Percentiles rank a stretch among this genome's conserved stretches.
Evolutionary conservation across 2,113 vertebrate genomes (phyloP).

Genomic region (Phrynosoma blainvillii): DNA sequence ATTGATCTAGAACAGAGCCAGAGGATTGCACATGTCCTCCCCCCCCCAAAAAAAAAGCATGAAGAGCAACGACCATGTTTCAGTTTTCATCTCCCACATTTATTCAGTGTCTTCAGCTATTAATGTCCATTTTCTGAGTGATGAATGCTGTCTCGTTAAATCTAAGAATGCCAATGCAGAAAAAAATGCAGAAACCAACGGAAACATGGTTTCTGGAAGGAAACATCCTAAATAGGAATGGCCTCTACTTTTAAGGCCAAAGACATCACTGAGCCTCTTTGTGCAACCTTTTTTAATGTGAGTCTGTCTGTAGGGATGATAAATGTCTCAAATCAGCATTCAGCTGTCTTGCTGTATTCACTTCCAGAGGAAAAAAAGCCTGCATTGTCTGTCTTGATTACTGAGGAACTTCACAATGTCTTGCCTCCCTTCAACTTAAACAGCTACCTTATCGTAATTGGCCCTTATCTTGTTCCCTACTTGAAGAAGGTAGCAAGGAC

Average conservation of each 20-base stretch:
- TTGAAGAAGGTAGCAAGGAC: not conserved
- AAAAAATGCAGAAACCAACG: not conserved
- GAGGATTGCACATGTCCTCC: not conserved
- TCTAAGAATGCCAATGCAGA: not conserved
- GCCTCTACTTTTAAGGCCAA: not conserved
- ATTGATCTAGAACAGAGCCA: not conserved
- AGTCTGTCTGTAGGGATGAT: not conserved
- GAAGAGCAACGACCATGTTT: not conserved
- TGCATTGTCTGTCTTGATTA: constrained; percentile 20
- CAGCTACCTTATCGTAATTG: not conserved
- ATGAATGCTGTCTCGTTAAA: not conserved
- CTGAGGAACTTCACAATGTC: not conserved
- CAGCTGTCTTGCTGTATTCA: not conserved
- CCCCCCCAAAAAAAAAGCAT: not conserved
- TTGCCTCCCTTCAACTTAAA: not conserved
- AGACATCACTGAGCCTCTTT: not conserved
- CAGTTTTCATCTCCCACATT: not conserved
- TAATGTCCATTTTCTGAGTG: no score
- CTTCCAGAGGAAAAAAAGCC: not conserved
- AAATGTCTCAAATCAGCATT: not conserved
- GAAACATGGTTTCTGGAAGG: not conserved
- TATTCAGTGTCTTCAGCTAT: not conserved
- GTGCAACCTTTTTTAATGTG: not conserved
- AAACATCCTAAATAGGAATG: not conserved
- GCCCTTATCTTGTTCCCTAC: not conserved